Evolutionary conservation across 2,113 vertebrate genomes (phyloP).

Genomic region (Psilopogon haemacephalus): DNA sequence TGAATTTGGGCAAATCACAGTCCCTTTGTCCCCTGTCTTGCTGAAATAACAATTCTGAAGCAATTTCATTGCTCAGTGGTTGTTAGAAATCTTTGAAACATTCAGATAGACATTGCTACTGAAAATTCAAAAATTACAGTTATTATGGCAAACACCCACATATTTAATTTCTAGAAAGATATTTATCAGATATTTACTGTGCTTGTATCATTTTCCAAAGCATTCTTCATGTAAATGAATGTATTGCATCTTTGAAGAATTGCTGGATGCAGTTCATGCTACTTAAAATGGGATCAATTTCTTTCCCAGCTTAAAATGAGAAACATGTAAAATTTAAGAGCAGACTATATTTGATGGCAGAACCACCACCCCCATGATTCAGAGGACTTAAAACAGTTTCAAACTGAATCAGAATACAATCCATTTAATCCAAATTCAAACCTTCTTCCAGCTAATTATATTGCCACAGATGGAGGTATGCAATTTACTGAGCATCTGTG

Average conservation of each 20-base stretch:
- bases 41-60: neutral
- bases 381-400: slow-evolving; percentile 4
- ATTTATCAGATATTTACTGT: neutral
- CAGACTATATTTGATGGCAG: neutral
- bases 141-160: neutral
- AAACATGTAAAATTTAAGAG: neutral
- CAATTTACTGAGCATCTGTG: slow-evolving; percentile 68
- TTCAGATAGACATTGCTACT: neutral
- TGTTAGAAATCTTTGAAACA: neutral
- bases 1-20: neutral
- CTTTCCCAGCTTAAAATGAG: neutral
- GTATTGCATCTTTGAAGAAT: neutral
- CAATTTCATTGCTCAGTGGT: neutral
- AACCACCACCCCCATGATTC: neutral
- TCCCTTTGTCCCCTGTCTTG: neutral
- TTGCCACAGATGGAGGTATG: slow-evolving; percentile 47
- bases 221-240: neutral
- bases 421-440: slow-evolving; percentile 11
- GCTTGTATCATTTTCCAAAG: neutral
- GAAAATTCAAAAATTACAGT: neutral
- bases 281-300: neutral
- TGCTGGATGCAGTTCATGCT: neutral
- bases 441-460: slow-evolving; percentile 47
- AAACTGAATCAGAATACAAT: slow-evolving; percentile 24
- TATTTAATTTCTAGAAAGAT: neutral